phyloP scores from a whole-genome alignment of 2,888 invertebrate species.

The Zootermopsis nevadensis region DNA sequence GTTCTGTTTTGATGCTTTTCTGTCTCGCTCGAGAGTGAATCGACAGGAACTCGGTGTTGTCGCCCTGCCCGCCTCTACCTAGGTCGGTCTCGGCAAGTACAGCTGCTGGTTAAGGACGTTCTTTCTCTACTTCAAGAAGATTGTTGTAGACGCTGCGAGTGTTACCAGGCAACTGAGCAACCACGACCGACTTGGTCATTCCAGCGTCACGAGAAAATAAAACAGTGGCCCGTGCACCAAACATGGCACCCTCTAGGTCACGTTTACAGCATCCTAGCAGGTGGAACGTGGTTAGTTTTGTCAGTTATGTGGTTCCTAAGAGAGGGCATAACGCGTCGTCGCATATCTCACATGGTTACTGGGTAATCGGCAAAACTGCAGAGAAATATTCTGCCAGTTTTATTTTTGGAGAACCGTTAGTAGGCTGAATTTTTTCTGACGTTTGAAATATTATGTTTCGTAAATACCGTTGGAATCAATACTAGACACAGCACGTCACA shows the following conservation, averaged over 20 bases:
- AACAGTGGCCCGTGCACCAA: conserved; percentile 31
- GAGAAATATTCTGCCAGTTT: too few relatives aligned
- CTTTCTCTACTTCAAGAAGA: conserved; percentile 24
- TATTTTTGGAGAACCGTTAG: too few relatives aligned
- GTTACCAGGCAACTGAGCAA: conserved; percentile 28
- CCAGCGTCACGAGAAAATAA: conserved; percentile 31
- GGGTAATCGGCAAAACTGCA: too few relatives aligned
- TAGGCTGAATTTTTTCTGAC: too few relatives aligned
- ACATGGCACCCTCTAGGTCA: conserved; percentile 23
- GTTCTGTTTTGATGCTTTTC: neutral
- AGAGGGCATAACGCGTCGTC: too few relatives aligned
- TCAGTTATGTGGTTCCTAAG: too few relatives aligned
- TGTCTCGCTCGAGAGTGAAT: neutral
- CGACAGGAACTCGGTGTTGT: neutral
- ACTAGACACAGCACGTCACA: too few relatives aligned
- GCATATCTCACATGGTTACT: too few relatives aligned
- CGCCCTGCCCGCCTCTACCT: neutral
- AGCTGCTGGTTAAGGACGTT: neutral
- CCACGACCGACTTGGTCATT: conserved; percentile 40
- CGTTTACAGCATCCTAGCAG: neutral
- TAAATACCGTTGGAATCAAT: too few relatives aligned
- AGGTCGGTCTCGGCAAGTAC: neutral
- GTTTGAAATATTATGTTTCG: too few relatives aligned
- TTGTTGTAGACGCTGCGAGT: conserved; percentile 33
- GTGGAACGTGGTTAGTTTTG: neutral